A percentile compares a stretch with the other conserved stretches of the same genome.
Conservation (phyloP, 2,888 invertebrate genomes). For the Eupeodes luniger region DNA sequence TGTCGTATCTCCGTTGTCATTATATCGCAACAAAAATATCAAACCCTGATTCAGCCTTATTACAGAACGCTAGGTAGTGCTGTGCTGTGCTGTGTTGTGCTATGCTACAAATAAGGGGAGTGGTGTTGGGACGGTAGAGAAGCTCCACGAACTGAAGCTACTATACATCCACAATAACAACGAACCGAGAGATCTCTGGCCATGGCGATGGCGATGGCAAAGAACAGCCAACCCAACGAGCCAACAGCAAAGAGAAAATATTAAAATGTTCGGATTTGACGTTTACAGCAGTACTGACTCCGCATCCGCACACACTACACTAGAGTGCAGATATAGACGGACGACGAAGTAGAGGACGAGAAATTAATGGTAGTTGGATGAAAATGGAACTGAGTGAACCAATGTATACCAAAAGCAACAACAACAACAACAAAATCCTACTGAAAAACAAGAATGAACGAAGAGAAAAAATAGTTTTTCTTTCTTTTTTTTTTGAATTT, state of each 20-base stretch:
- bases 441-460: conserved; percentile 63
- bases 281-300: conserved; percentile 68
- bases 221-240: conserved; percentile 56
- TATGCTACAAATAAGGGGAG: conserved; percentile 23
- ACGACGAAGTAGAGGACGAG: conserved; percentile 59
- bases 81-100: conserved; percentile 2
- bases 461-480: conserved; percentile 55
- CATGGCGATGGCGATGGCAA: not conserved
- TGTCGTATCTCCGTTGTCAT: conserved; percentile 71
- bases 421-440: conserved; percentile 24
- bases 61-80: conserved; percentile 35
- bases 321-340: conserved; percentile 25
- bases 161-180: conserved; percentile 62
- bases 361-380: conserved; percentile 70
- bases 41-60: conserved; percentile 60
- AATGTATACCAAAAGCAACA: conserved; percentile 18
- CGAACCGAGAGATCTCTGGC: conserved; percentile 54
- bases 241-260: conserved; percentile 71
- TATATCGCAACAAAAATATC: conserved; percentile 75
- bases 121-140: conserved; percentile 19
- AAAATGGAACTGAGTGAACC: conserved; percentile 68
- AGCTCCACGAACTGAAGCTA: conserved; percentile 55
- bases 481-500: conserved; percentile 10
- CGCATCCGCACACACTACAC: conserved; percentile 47
- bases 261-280: conserved; percentile 73